Evolutionary conservation across 2,797 vertebrate genomes (phyloP).

Genomic region (Lepus oiostolus): DNA sequence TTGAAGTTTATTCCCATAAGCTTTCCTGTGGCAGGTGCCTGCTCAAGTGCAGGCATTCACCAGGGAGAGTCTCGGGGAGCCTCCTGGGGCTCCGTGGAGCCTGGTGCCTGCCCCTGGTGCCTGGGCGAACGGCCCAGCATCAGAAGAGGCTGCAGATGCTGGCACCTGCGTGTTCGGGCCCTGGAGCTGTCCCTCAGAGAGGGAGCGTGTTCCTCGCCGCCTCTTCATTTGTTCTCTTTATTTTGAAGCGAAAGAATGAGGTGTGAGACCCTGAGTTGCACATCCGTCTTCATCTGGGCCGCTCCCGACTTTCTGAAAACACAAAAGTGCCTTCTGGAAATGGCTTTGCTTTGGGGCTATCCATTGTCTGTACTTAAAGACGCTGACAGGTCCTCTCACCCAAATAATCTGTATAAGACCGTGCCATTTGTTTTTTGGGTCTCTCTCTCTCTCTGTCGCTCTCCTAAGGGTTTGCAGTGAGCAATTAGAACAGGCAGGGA

Average conservation of each 20-base stretch:
- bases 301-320: conserved; percentile 45
- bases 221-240: conserved; percentile 20
- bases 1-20: conserved; percentile 82
- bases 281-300: not conserved
- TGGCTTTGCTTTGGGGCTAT: not conserved
- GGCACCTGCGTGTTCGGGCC: fast-evolving
- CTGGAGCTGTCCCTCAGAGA: not conserved
- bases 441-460: no score
- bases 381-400: not conserved
- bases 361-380: not conserved
- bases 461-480: not conserved
- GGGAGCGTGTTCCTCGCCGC: not conserved
- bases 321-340: not conserved
- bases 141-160: no score
- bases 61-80: not conserved
- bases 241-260: conserved; percentile 48
- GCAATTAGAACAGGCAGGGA: not conserved
- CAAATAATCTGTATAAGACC: conserved; percentile 48
- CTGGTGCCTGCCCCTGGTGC: no score
- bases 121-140: not conserved
- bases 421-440: not conserved
- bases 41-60: conserved; percentile 53
- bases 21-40: conserved; percentile 68
- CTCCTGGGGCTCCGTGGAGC: not conserved
- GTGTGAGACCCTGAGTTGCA: not conserved